Evolutionary conservation across 2,113 vertebrate species (phyloP), one percentile per base, ranked within the genome.

Genomic region (Myxocyprinus asiaticus): DNA sequence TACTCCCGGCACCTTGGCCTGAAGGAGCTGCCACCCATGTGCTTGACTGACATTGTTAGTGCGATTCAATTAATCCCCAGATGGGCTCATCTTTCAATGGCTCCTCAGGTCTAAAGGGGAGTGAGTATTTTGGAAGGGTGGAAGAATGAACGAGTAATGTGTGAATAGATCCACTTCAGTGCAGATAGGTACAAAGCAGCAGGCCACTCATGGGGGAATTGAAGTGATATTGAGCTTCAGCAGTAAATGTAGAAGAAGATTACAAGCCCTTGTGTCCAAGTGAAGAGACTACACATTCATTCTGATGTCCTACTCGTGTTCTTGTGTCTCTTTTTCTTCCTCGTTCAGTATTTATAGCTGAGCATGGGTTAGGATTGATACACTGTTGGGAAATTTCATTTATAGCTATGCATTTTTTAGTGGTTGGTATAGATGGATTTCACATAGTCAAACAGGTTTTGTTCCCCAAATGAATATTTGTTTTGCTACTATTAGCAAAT

Each of bases 251-350:
- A 77, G 77, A 80, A 77, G 73, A 80, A 77, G 72, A 77, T 85
- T 82, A 85, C 77, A 81, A 81, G 79, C 90, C 91, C 92, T 81
- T 72, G 63, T 80, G 67, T 33, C 61, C 33, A 44, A 83, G 63
- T 61, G n/a, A 65, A 67, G 67, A 59, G 48, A 72, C 63, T 81
- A 59, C 55, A 63, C 68, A 17, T 76, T 77, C 43, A 63, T 55
- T 77, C 78, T 62, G 11, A 51, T 56, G 82, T 78, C 75, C 79
- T 75, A 59, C 79, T 78, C 55, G 44, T 58, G 82, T 84, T 79
- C 79, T 84, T 75, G 69, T 78, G 68, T 59, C 74, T 78, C 78
- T 81, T 61, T 77, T 62, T 64, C 74, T 73, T 77, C 63, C 51
- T 66, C 12, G 12, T 73, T 65, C n/a, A 76, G 3, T 58, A 63